Percentiles rank a stretch among this genome's conserved stretches.
These are phyloP conservation scores for Bergia puertoricense DNA, from an alignment of 92 coral and sea anemone species.

Conservation along the genomic window DNA sequence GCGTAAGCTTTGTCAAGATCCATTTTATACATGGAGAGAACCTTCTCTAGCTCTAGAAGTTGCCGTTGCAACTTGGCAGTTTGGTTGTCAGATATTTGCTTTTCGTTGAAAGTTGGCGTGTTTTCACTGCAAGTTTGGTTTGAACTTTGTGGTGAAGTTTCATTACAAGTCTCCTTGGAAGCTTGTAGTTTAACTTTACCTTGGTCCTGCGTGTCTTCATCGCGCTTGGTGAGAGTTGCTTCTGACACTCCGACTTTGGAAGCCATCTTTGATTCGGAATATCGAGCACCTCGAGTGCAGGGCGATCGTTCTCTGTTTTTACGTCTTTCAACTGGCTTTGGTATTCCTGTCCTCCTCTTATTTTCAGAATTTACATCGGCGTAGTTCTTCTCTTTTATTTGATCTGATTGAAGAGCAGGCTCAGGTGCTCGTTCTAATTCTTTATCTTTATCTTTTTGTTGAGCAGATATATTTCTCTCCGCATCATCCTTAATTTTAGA, in stretches of 20 bases:
- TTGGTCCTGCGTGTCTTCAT: neutral
- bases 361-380: conserved; percentile 7
- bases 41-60: conserved; percentile 65
- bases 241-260: conserved; percentile 7
- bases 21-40: conserved; percentile 64
- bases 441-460: conserved; percentile 34
- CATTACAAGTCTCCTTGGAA: neutral
- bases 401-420: conserved; percentile 19
- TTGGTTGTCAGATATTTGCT: conserved; percentile 57
- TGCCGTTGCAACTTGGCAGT: conserved; percentile 73
- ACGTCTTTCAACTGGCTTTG: conserved; percentile 39
- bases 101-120: conserved; percentile 51
- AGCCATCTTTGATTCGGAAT: conserved; percentile 1
- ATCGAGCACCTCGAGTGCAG: conserved; percentile 2
- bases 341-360: conserved; percentile 28
- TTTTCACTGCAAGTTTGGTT: neutral
- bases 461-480: conserved; percentile 50
- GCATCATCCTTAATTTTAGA: conserved; percentile 59
- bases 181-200: neutral
- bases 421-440: conserved; percentile 46
- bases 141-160: neutral
- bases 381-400: neutral
- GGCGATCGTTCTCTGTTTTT: conserved; percentile 41
- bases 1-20: conserved; percentile 75
- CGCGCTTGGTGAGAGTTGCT: neutral